Conservation (phyloP, 2,888 invertebrate genomes). For the Escarpia spicata region DNA sequence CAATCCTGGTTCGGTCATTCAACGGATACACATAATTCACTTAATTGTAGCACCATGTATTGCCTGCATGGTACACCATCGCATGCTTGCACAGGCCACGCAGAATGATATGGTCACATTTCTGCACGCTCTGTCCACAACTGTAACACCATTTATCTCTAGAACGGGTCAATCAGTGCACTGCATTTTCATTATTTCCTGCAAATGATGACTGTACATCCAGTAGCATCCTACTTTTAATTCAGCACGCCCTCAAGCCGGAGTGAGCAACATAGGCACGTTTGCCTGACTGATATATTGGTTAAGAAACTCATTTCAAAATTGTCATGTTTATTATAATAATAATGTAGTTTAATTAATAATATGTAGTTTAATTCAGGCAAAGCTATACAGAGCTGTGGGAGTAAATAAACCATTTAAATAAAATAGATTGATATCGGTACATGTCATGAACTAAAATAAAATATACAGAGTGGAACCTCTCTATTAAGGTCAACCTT, state of each 20-base stretch:
- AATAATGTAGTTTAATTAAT: too few species aligned
- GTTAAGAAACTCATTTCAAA: not conserved
- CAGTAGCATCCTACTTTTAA: too few species aligned
- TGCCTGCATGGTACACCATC: not conserved
- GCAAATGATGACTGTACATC: not conserved
- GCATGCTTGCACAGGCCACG: not conserved
- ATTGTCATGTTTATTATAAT: not conserved
- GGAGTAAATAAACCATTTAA: too few species aligned
- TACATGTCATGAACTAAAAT: too few species aligned
- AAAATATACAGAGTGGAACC: too few species aligned
- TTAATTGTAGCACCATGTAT: not conserved
- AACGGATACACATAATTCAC: not conserved
- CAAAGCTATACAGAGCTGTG: too few species aligned
- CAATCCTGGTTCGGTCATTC: not conserved
- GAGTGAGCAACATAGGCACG: not conserved
- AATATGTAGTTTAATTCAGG: too few species aligned
- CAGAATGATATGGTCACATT: not conserved
- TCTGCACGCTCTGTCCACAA: not conserved
- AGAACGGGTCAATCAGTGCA: not conserved
- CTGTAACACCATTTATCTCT: not conserved
- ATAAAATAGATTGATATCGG: too few species aligned
- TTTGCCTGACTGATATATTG: not conserved
- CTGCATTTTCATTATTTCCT: not conserved
- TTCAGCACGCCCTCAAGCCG: not conserved
- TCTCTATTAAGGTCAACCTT: too few species aligned